These are phyloP conservation scores for Anolis sagrei DNA, from an alignment of 2,113 vertebrate species.

Conservation along the genomic window DNA sequence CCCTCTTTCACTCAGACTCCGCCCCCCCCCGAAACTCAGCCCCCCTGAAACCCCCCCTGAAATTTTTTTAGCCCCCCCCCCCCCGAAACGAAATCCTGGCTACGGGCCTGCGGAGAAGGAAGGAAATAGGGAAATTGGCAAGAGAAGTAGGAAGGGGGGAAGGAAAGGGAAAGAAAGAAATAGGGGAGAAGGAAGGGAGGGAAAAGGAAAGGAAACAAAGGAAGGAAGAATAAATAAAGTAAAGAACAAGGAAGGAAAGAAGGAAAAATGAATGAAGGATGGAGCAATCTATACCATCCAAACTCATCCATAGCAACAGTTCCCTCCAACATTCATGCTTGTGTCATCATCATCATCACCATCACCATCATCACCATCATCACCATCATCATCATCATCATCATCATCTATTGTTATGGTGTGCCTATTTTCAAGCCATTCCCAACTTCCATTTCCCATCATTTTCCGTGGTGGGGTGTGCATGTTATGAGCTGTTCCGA, in stretches of 20 bases:
- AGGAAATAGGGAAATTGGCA: too few relatives aligned
- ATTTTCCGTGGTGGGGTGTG: not conserved
- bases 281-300: conserved; percentile 51
- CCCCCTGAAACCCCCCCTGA: too few relatives aligned
- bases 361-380: too few relatives aligned
- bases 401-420: too few relatives aligned
- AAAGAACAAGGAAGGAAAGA: not conserved
- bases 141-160: too few relatives aligned
- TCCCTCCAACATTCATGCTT: conserved; percentile 35
- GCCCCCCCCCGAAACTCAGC: too few relatives aligned
- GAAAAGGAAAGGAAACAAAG: too few relatives aligned
- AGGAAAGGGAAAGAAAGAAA: not conserved
- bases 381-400: not conserved
- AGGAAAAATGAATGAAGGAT: conserved; percentile 5
- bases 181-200: not conserved
- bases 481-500: not conserved
- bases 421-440: too few relatives aligned
- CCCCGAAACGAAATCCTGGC: too few relatives aligned
- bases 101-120: too few relatives aligned
- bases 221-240: not conserved
- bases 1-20: too few relatives aligned
- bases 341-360: not conserved
- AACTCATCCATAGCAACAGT: conserved; percentile 48
- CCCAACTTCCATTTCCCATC: not conserved
- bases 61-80: too few relatives aligned